Evolutionary conservation across 2,113 vertebrate species (phyloP), one percentile per base, ranked within the genome.

Genomic region (Thunnus thynnus): DNA sequence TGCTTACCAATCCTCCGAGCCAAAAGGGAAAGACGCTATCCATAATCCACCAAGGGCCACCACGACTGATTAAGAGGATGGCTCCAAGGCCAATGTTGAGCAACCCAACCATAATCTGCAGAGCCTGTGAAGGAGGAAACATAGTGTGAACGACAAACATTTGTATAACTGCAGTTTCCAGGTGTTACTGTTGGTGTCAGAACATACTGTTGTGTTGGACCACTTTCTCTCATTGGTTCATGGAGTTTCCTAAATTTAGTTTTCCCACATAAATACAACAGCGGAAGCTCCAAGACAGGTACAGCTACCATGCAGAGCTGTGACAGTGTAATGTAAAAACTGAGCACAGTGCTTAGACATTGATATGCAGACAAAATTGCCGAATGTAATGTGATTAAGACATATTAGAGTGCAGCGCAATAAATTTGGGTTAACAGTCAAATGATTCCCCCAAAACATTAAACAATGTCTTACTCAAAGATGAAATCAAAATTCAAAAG

Each of bases 51-150:
- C 0, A 0, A 13, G 0, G 9, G 10, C 3, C n/a, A 12, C 1
- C 0, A 0, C 0, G 0, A 25, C 1, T 9, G 25, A 0, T 0
- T 0, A 0, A 0, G 10, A 87, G 2, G 11, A 84, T 61, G 5
- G 0, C 0, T 14, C 88, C 92, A 0, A 92, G 46, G 16, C 86
- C 89, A 17, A 95, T 80, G 70, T 85, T 86, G 48, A 93, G 55
- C 25, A 92, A n/a, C 18, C 92, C 94, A 4, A 89, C 52, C 88
- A 94, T 83, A 2, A 94, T 92, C 57, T 95, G 94, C 70, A 91
- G 30, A 7, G 84, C 46, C 94, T 95, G 80, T 10, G 18, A 8
- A 70, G 82, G 50, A 80, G 13, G 66, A 66, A 78, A 62, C 17
- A 22, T 16, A 47, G 32, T 17, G 41, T 50, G 14, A 70, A 55